Evolutionary conservation across 2,797 vertebrate genomes (phyloP), one percentile per base, ranked within the genome.

Genomic region (Sebastes elongatus): DNA sequence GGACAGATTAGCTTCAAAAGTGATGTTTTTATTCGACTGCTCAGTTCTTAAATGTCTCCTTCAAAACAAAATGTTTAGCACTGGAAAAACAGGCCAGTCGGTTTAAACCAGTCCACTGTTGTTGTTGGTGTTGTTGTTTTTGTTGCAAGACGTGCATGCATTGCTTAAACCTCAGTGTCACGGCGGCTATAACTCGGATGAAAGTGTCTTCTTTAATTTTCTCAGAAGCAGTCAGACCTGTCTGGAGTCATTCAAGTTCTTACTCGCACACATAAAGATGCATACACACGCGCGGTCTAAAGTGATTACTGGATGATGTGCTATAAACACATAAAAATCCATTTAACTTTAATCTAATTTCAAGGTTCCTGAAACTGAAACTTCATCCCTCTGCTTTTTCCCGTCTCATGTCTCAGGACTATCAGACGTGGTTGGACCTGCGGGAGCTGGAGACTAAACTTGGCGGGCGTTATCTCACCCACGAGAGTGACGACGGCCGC

Each of bases 381-480:
- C 66, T 46, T 33, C 22, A 83, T 77, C 52, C 66, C 49, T 6
- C 13, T 66, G 70, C 73, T 76, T 56, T 23, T 84, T 64, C 28
- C 20, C 4, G 1, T 35, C 10, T 79, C 16, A 7, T 53, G 59
- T 72, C 71, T 68, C 87, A 98, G 97, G 97, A 98, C 86, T 97
- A 98, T 82, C 96, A 97, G 88, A 93, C 97, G 0, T 98, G 97
- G 97, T 86, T 98, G 80, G 97, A 98, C 68, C 94, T 98, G 49
- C 95, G 97, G 10, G 96, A 97, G 85, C 93, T 98, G 88, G 97
- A 98, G 84, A 92, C 92, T 11, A 97, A 97, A 92, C 96, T 97
- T 3, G 92, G 95, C 0, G 96, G 94, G 76, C 96, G 97, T 62
- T 97, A 98, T 91, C 97, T 98, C 87, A 98, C 97, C 7, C 97